Evolutionary conservation across 1,140 invertebrate species (phyloP).

Genomic region (Sipha flava): DNA sequence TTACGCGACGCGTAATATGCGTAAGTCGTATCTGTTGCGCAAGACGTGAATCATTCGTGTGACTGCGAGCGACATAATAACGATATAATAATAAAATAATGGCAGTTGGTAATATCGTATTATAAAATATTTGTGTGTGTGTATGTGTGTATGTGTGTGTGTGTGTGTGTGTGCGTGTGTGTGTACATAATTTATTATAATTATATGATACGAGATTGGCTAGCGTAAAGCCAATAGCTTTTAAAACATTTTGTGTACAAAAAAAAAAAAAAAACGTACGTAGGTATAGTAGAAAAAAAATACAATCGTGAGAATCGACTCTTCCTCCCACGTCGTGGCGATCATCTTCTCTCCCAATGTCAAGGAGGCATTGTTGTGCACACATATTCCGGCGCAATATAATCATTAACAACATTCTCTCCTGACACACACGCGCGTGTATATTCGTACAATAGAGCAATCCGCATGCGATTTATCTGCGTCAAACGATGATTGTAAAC

Average conservation of each 20-base stretch:
- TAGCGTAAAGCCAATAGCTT: neutral
- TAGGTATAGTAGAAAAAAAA: neutral
- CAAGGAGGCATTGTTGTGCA: neutral
- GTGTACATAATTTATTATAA: neutral
- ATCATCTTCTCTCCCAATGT: neutral
- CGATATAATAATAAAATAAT: neutral
- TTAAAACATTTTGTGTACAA: neutral
- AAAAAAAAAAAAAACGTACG: no score
- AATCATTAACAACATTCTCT: no score
- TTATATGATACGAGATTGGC: neutral
- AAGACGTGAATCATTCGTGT: neutral
- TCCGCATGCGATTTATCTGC: no score
- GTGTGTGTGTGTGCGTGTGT: no score
- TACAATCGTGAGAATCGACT: neutral
- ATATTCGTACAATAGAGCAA: no score
- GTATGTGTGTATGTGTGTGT: no score
- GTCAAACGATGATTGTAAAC: no score
- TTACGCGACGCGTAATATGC: neutral
- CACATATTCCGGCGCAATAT: no score
- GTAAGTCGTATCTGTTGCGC: neutral
- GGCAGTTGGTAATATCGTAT: neutral
- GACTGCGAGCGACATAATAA: no score
- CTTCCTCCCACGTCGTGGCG: neutral
- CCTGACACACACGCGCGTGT: no score
- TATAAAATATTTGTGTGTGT: no score